Conservation (phyloP, 2,888 invertebrate species). For the Pristionchus japonicus region DNA sequence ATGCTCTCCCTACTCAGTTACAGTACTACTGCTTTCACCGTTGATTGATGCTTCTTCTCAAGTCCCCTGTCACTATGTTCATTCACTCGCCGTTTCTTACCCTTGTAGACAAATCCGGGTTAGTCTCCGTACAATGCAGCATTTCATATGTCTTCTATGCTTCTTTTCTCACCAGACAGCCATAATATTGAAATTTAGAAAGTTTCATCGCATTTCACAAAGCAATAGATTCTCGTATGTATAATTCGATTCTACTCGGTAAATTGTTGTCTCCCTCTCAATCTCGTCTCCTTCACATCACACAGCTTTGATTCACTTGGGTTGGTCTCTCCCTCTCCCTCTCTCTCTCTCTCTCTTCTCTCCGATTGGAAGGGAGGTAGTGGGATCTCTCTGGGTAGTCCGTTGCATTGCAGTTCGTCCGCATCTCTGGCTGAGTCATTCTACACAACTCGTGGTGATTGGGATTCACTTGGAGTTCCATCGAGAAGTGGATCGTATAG, state of each 20-base stretch:
- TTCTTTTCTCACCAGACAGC: background rate
- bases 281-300: background rate
- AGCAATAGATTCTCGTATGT: background rate
- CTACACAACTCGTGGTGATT: conserved; percentile 53
- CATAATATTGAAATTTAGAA: background rate
- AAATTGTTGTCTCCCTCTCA: background rate
- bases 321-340: background rate
- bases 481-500: conserved; percentile 33
- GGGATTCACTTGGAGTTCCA: conserved; percentile 46
- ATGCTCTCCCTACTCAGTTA: background rate
- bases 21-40: background rate
- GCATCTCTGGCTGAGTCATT: conserved; percentile 51
- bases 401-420: conserved; percentile 43
- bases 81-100: background rate
- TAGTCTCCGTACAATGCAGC: background rate
- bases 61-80: background rate
- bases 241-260: background rate
- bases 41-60: background rate
- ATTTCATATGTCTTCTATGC: background rate
- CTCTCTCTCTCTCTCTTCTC: background rate
- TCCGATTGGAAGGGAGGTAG: conserved; percentile 26
- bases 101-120: background rate
- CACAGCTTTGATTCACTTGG: background rate
- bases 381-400: no score
- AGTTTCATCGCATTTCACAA: background rate